Percentiles rank a stretch among this genome's conserved stretches.
Evolutionary conservation across 2,797 vertebrate genomes (phyloP).

Genomic region (Epinephelus malabaricus): DNA sequence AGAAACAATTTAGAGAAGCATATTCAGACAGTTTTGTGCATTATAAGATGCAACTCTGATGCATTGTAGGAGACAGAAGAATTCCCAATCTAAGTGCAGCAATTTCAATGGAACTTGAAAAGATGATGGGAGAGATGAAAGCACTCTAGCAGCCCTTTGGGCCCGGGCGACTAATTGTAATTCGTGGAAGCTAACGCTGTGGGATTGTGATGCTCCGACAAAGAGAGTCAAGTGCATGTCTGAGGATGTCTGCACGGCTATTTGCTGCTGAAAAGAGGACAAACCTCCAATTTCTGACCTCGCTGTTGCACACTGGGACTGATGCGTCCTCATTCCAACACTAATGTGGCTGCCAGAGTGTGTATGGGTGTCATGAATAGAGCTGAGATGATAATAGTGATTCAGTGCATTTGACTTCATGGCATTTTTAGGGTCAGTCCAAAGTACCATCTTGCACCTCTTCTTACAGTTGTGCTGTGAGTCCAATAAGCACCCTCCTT

Average conservation of each 20-base stretch:
- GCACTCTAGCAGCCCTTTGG: slow-evolving; percentile 15
- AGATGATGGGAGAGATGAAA: slow-evolving; percentile 22
- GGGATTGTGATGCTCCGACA: slow-evolving; percentile 31
- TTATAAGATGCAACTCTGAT: not conserved
- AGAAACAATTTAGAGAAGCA: not conserved
- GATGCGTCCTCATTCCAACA: slow-evolving; percentile 13
- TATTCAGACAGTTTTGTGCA: not conserved
- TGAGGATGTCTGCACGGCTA: slow-evolving; percentile 22
- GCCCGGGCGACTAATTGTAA: slow-evolving; percentile 23
- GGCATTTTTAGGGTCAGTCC: not conserved
- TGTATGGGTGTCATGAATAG: slow-evolving; percentile 1
- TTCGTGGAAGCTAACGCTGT: slow-evolving; percentile 4
- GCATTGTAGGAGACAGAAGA: not conserved
- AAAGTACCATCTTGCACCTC: not conserved
- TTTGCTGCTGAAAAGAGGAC: slow-evolving; percentile 27
- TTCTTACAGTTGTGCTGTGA: slow-evolving; percentile 12
- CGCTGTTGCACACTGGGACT: not conserved
- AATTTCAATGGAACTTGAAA: slow-evolving; percentile 35
- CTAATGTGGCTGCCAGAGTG: slow-evolving; percentile 12
- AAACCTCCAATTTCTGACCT: slow-evolving; percentile 8
- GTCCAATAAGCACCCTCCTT: not conserved
- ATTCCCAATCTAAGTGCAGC: slow-evolving; percentile 19
- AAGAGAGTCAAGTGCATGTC: slow-evolving; percentile 27
- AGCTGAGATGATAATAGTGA: slow-evolving; percentile 3
- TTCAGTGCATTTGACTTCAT: not conserved